These are phyloP conservation scores for Aleiodes alternator DNA, from an alignment of 2,888 invertebrate species.

Conservation along the genomic window DNA sequence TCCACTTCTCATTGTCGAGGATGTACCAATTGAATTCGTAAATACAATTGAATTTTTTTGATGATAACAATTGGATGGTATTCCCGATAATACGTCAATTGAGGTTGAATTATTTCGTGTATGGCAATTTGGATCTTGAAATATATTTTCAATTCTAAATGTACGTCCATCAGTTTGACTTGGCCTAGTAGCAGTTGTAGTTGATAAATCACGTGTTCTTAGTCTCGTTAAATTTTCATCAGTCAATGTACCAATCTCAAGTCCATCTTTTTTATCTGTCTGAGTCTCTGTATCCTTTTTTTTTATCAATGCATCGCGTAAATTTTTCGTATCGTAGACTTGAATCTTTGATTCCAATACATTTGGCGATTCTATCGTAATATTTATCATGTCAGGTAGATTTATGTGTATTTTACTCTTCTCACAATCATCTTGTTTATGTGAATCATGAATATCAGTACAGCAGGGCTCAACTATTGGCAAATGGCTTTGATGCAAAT, in stretches of 20 bases:
- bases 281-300: conserved; percentile 61
- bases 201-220: conserved; percentile 50
- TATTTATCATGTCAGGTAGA: conserved; percentile 66
- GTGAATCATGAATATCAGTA: background rate
- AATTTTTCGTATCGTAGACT: conserved; percentile 55
- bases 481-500: conserved; percentile 35
- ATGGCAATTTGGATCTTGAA: conserved; percentile 59
- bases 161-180: conserved; percentile 62
- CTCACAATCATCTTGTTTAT: conserved; percentile 51
- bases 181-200: conserved; percentile 47
- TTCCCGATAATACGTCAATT: background rate
- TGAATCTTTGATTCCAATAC: conserved; percentile 65
- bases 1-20: conserved; percentile 55
- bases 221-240: conserved; percentile 47
- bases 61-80: conserved; percentile 15
- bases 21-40: conserved; percentile 65
- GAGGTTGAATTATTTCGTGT: background rate
- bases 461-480: conserved; percentile 3
- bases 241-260: conserved; percentile 51
- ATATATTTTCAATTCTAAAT: conserved; percentile 68
- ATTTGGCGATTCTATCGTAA: conserved; percentile 67
- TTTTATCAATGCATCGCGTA: background rate
- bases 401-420: conserved; percentile 67
- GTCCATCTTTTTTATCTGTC: conserved; percentile 57
- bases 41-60: conserved; percentile 61